phyloP scores from a whole-genome alignment of 2,113 vertebrate species.

The Clinocottus analis region DNA sequence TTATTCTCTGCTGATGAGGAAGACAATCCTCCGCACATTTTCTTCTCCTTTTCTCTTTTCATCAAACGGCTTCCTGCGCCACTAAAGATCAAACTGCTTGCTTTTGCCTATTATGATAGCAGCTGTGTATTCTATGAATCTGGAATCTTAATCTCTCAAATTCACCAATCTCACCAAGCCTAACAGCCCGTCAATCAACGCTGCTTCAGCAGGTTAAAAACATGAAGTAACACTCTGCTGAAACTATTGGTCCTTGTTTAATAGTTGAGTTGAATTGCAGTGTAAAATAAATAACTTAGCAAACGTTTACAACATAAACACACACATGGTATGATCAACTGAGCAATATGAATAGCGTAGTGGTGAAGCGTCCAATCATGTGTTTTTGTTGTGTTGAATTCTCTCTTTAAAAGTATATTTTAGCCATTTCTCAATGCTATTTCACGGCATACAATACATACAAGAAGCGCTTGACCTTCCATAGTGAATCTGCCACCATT shows the following conservation, averaged over 20 bases:
- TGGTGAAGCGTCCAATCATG: no score
- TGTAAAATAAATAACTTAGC: not conserved
- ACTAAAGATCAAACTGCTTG: not conserved
- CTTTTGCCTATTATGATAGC: no score
- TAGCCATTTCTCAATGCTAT: no score
- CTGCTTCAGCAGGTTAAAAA: conserved; percentile 7
- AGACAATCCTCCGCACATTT: not conserved
- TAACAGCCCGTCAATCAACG: not conserved
- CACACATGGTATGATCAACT: not conserved
- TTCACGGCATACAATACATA: no score
- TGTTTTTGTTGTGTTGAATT: no score
- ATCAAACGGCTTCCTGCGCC: not conserved
- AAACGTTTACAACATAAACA: not conserved
- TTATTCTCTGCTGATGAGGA: not conserved
- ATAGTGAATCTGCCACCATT: no score
- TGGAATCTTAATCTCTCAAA: not conserved
- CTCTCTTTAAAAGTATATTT: no score
- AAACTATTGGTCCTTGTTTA: not conserved
- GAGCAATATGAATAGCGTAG: no score
- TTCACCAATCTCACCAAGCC: not conserved
- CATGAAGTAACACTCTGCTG: not conserved
- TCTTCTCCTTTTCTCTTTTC: not conserved
- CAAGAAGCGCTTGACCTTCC: no score
- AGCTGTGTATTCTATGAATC: not conserved
- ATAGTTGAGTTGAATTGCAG: not conserved